Evolutionary conservation across 1,140 invertebrate genomes (phyloP), one percentile per base, ranked within the genome.

Genomic region (Mactra quadrangularis): DNA sequence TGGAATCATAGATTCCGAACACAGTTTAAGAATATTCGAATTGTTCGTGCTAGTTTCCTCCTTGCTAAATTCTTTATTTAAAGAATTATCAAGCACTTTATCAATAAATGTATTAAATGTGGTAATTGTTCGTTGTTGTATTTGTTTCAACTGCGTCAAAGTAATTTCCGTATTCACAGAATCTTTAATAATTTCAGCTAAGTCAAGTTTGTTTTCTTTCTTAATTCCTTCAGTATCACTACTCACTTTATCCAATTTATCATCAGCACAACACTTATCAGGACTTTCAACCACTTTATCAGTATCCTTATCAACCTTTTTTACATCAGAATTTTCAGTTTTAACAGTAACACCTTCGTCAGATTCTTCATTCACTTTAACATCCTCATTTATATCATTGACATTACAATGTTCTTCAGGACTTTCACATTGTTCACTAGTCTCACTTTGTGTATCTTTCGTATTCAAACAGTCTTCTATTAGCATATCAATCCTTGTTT

Each of bases 91-190:
- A 27, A 90, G 77, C 17, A 90, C 89, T 75, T 85, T 87, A 64
- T 90, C 89, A 57, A 90, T 90, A 66, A 89, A 72, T 27, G 86
- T 90, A 55, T 90, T 87, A 82, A 87, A 87, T 0, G 86, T 86
- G 17, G 79, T 83, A 2, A 82, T 62, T 50, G 66, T 85, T 41
- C 68, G 72, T 62, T 82, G 77, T 52, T 77, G 55, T 27, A 68
- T 50, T 19, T 81, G 50, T 60, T 31, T 50, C 13, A 81, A 17
- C 19, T 81, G 53, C 15, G 50, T 66, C n/a, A 45, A 9, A 9
- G 60, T 60, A 41, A 81, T 19, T 19, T 81, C 76, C 9, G 60
- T 41, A 38, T 68, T 66, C 9, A 66, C 76, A 59, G 33, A 66
- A 45, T 66, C 76, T 38, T 59, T 53, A 38, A 66, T 78, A 22